Evolutionary conservation across 1,140 invertebrate species (phyloP), one percentile per base, ranked within the genome.

Genomic region (Sweltsa coloradensis): DNA sequence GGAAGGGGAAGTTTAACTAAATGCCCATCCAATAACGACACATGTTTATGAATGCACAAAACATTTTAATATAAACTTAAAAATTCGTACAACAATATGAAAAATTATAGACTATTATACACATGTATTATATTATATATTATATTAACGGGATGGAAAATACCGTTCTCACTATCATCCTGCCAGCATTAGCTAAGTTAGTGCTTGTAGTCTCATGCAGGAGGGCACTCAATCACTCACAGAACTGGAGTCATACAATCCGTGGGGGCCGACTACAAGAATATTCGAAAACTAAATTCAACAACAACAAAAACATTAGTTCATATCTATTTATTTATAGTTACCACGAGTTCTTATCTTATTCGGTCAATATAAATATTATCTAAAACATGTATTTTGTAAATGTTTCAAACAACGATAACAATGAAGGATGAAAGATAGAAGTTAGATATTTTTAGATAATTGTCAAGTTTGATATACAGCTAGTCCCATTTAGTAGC

Each of bases 1-100:
- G n/a, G n/a, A n/a, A n/a, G n/a, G n/a, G n/a, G n/a, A n/a, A n/a
- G n/a, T n/a, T n/a, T n/a, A n/a, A n/a, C n/a, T n/a, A n/a, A n/a
- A n/a, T n/a, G n/a, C n/a, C n/a, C n/a, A n/a, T n/a, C n/a, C n/a
- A 18, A 19, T 14, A 19, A 45, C 5, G 23, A 45, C 13, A 3
- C 43, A 13, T 34, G n/a, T 47, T 39, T 65, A 65, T 61, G 59
- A 71, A 69, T 78, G 74, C 75, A 79, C 75, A 79, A 77, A 74
- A 78, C 72, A 76, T 79, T 81, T 81, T 80, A 81, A 81, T 81
- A 80, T 79, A 80, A 81, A 80, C 77, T 81, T 81, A 81, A 81
- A 81, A 81, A 81, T 79, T 72, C 73, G 77, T 80, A 81, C 75
- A 79, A 78, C 74, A 78, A 76, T 79, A 79, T 78, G 74, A 79